Base-by-base conservation (phyloP, 2,113 vertebrate genomes). In the Bos indicus region DNA sequence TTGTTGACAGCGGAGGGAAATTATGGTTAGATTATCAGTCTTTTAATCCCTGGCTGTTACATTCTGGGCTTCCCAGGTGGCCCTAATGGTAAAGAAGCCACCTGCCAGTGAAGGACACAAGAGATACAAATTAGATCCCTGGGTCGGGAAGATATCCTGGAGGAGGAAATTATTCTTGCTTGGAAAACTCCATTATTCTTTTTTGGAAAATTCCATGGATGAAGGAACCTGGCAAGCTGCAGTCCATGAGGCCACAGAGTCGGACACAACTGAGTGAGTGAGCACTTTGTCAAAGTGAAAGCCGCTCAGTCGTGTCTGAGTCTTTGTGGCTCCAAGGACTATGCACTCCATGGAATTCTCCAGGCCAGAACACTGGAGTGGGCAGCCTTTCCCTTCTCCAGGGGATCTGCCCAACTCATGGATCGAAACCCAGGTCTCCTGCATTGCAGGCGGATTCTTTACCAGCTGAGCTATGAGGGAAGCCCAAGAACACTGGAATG, bases 251-350 rank as follows among this genome's bases (percentile, higher is more conserved):
- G 36, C 6, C 71, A 77, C 71, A 26, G 26, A 77, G n/a, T 71
- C 4, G 0, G 67, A 11, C 67, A 71, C n/a, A 1, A 36, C n/a
- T 36, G 67, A 36, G 67, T 6, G 19, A 36, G n/a, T 71, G 67
- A 19, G 67, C 10, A 19, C 8, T 67, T 40, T 12, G 67, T 40
- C 10, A 40, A 11, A 5, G 33, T 10, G 33, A 21, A 40, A 23
- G 10, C 12, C 10, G 0, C n/a, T 71, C n/a, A 71, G n/a, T 10
- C 17, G 0, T 1, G 19, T 2, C n/a, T 10, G 36, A 11, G 19
- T 40, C 19, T n/a, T 2, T 23, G 67, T 23, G 67, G 11, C 67
- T 19, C n/a, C 19, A 6, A 1, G 9, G 67, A 12, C n/a, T 2
- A 2, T 12, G 19, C 19, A 40, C n/a, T 40, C 67, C 67, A 13